A percentile compares a stretch with the other conserved stretches of the same genome.
Evolutionary conservation across 2,113 vertebrate genomes (phyloP).

Genomic region (Lates calcarifer): DNA sequence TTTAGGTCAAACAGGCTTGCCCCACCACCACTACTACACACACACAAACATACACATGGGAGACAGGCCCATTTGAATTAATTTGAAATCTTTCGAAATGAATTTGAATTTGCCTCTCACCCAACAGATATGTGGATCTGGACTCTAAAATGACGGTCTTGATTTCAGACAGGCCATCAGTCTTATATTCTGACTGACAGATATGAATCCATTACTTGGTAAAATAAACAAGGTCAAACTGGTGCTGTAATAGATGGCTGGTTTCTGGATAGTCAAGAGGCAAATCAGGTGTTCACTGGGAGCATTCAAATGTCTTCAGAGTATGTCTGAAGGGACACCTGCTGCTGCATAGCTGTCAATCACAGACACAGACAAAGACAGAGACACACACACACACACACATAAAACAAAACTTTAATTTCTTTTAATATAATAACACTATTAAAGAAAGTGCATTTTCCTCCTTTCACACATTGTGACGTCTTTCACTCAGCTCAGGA

Average conservation of each 20-base stretch:
- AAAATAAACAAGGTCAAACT: constrained; percentile 26
- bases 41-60: constrained; percentile 11
- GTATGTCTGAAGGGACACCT: constrained; percentile 43
- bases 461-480: background rate
- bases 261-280: constrained; percentile 44
- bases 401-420: background rate
- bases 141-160: background rate
- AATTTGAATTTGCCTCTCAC: background rate
- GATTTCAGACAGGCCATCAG: background rate
- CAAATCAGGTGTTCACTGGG: constrained; percentile 59
- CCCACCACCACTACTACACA: too few species aligned
- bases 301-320: constrained; percentile 66
- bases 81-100: constrained; percentile 5
- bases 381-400: background rate
- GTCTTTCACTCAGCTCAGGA: background rate
- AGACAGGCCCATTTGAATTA: background rate
- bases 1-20: constrained; percentile 14
- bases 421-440: too few species aligned
- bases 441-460: background rate
- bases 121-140: background rate
- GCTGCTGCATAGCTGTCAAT: constrained; percentile 25
- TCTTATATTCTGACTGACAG: background rate
- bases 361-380: constrained; percentile 5
- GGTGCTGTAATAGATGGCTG: constrained; percentile 18
- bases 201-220: background rate